phyloP scores from a whole-genome alignment of 2,797 vertebrate species.

The Octomys mimax region DNA sequence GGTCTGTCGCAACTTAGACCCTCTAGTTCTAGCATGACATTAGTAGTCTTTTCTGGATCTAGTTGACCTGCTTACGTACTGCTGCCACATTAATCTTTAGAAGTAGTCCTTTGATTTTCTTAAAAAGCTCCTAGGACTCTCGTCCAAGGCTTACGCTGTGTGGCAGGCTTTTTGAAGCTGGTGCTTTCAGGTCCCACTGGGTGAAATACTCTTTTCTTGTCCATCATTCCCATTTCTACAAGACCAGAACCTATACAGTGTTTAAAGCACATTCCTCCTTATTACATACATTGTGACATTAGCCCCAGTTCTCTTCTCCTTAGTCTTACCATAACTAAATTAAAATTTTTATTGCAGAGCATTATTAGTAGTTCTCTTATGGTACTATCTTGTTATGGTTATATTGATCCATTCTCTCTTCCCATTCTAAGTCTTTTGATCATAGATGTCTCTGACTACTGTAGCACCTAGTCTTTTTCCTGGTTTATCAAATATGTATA shows the following conservation, averaged over 20 bases:
- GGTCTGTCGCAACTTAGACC: background rate
- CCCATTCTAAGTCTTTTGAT: background rate
- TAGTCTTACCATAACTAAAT: background rate
- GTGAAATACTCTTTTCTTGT: slow-evolving; percentile 26
- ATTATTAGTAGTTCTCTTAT: slow-evolving; percentile 30
- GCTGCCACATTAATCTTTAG: slow-evolving; percentile 54
- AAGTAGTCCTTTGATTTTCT: slow-evolving; percentile 42
- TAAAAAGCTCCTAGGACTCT: background rate
- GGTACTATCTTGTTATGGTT: slow-evolving; percentile 31
- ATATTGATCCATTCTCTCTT: background rate
- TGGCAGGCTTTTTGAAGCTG: background rate
- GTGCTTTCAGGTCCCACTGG: background rate
- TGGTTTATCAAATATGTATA: slow-evolving; percentile 22
- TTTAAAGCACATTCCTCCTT: slow-evolving; percentile 28
- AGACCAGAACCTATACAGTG: background rate
- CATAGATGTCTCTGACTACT: background rate
- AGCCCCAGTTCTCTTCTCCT: background rate
- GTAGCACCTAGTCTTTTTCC: background rate
- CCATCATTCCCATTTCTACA: background rate
- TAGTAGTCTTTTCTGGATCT: background rate
- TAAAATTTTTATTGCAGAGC: background rate
- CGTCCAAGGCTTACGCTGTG: background rate
- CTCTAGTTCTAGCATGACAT: background rate
- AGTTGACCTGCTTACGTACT: background rate
- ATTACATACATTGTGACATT: slow-evolving; percentile 19